phyloP scores from a whole-genome alignment of 2,888 invertebrate genomes.

The Deroplatys truncata region DNA sequence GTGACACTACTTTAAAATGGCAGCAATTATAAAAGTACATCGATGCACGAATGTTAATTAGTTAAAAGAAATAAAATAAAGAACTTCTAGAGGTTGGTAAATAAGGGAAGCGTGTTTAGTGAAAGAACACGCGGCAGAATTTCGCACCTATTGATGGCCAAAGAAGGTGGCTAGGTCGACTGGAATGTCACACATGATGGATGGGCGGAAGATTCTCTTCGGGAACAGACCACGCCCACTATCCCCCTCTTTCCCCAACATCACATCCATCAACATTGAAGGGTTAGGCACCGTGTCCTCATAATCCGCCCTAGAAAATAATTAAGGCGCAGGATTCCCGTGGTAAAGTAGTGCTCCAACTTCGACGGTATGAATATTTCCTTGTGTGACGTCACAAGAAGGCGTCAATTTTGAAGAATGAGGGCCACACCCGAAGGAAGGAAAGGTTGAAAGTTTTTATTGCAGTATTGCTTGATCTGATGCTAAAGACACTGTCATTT shows the following conservation, averaged over 20 bases:
- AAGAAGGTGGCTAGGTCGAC: not conserved
- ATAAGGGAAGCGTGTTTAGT: not conserved
- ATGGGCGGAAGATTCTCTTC: slow-evolving; percentile 15
- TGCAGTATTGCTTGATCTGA: not conserved
- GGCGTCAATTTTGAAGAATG: not conserved
- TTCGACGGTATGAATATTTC: not conserved
- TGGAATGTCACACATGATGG: slow-evolving; percentile 1
- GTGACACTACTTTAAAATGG: too few relatives aligned
- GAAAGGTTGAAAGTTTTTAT: not conserved
- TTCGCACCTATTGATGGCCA: not conserved
- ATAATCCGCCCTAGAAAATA: not conserved
- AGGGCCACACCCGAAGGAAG: not conserved
- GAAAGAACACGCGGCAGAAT: not conserved
- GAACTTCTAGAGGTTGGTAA: too few relatives aligned
- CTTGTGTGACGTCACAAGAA: not conserved
- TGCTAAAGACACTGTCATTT: not conserved
- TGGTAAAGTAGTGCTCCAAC: not conserved
- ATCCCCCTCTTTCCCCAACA: not conserved
- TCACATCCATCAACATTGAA: slow-evolving; percentile 19
- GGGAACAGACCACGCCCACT: not conserved
- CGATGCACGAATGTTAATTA: too few relatives aligned
- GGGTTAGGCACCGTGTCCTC: not conserved
- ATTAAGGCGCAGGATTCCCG: not conserved
- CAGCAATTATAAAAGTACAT: too few relatives aligned
- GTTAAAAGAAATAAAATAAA: too few relatives aligned